Evolutionary conservation across 2,888 invertebrate species (phyloP).

Genomic region (Pyrocoelia pectoralis): DNA sequence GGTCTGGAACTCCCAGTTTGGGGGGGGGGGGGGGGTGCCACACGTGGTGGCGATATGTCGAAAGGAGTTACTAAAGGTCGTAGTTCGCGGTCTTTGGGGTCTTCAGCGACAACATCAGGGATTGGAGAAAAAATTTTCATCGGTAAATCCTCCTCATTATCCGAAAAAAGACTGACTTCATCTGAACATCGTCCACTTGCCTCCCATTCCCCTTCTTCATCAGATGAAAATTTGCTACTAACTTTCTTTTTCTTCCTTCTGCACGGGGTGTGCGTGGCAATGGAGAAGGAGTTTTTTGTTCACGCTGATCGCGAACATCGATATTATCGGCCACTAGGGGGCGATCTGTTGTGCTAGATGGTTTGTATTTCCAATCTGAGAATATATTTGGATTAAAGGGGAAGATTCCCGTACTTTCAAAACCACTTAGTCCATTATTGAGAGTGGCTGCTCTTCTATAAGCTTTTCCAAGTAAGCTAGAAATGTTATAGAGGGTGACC

Average conservation of each 20-base stretch:
- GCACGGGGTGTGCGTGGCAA: conserved; percentile 5
- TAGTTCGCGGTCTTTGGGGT: not conserved
- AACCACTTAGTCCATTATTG: conserved; percentile 6
- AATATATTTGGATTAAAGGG: conserved; percentile 14
- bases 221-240: not conserved
- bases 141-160: not conserved
- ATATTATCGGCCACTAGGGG: conserved; percentile 1
- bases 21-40: not conserved
- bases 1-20: not conserved
- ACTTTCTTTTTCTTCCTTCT: conserved; percentile 8
- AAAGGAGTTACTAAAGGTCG: not conserved
- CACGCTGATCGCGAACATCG: not conserved
- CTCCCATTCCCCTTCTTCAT: not conserved
- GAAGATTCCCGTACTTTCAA: not conserved
- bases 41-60: conserved; percentile 1
- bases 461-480: conserved; percentile 3
- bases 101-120: not conserved
- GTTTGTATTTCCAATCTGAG: conserved; percentile 6
- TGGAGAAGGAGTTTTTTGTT: conserved; percentile 10
- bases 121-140: not conserved
- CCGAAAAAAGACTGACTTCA: not conserved
- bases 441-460: conserved; percentile 6
- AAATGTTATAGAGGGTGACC: not conserved
- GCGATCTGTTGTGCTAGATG: conserved; percentile 3
- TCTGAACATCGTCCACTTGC: not conserved